Conservation (phyloP, 2,888 invertebrate genomes). For the Thysanoteuthis rhombus region DNA sequence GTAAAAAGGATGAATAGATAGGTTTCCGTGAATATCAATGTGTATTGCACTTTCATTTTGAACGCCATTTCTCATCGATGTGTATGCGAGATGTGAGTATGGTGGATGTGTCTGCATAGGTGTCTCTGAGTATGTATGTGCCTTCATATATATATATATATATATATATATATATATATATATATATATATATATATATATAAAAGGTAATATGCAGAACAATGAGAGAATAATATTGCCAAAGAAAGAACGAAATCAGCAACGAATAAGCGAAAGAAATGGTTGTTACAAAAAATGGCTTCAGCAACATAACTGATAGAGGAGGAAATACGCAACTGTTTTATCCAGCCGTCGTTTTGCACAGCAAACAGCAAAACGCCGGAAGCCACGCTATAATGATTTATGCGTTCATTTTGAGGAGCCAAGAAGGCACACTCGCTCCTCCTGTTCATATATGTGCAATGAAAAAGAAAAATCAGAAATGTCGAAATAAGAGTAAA, state of each 20-base stretch:
- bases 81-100: too few species aligned
- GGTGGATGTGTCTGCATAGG: too few species aligned
- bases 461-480: background rate
- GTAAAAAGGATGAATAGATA: too few species aligned
- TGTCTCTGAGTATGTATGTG: too few species aligned
- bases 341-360: background rate
- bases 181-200: too few species aligned
- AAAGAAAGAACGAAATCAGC: background rate
- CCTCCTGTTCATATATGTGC: background rate
- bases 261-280: background rate
- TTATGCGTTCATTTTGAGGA: background rate
- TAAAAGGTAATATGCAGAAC: background rate
- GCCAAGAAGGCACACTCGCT: background rate
- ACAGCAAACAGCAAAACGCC: background rate
- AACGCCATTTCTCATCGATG: too few species aligned
- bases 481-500: background rate
- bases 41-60: too few species aligned
- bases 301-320: background rate
- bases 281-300: background rate
- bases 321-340: background rate
- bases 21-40: too few species aligned
- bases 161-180: too few species aligned
- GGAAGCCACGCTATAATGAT: background rate
- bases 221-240: background rate
- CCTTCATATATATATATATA: too few species aligned